Conservation (phyloP, 2,888 invertebrate species). For the Diplazon laetatorius region DNA sequence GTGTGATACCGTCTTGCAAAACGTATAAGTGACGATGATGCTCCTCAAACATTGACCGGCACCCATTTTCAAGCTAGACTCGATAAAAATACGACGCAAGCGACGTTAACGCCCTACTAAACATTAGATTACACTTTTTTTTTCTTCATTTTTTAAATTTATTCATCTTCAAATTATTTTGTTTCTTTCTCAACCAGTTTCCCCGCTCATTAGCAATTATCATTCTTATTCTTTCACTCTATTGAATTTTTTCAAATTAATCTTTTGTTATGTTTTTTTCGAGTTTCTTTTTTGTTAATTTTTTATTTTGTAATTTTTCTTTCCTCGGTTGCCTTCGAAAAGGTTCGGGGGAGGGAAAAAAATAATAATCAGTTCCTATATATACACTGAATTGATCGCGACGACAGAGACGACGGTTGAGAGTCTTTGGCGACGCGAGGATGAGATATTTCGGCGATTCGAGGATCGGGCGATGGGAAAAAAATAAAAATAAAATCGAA, state of each 20-base stretch:
- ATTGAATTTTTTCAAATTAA: too few relatives aligned
- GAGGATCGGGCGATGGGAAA: background rate
- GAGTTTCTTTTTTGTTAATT: too few relatives aligned
- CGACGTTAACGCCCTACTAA: constrained; percentile 74
- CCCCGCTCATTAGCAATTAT: constrained; percentile 46
- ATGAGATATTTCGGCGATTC: background rate
- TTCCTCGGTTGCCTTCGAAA: constrained; percentile 64
- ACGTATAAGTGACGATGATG: constrained; percentile 55
- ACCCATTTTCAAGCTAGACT: constrained; percentile 63
- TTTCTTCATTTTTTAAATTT: constrained; percentile 37
- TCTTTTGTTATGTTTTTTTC: too few relatives aligned
- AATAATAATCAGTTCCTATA: constrained; percentile 73
- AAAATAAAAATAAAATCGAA: background rate
- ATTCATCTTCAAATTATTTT: constrained; percentile 52
- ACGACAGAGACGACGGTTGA: constrained; percentile 67
- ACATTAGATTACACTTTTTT: constrained; percentile 68
- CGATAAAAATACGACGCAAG: constrained; percentile 75
- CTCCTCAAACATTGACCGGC: constrained; percentile 56
- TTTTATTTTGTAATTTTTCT: background rate
- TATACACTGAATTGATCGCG: constrained; percentile 75
- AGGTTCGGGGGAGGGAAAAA: too few relatives aligned
- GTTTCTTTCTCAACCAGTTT: constrained; percentile 59
- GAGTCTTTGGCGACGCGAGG: constrained; percentile 66
- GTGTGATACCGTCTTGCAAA: constrained; percentile 58
- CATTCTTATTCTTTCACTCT: too few relatives aligned